phyloP scores from a whole-genome alignment of 2,113 vertebrate species.

The Cromileptes altivelis region DNA sequence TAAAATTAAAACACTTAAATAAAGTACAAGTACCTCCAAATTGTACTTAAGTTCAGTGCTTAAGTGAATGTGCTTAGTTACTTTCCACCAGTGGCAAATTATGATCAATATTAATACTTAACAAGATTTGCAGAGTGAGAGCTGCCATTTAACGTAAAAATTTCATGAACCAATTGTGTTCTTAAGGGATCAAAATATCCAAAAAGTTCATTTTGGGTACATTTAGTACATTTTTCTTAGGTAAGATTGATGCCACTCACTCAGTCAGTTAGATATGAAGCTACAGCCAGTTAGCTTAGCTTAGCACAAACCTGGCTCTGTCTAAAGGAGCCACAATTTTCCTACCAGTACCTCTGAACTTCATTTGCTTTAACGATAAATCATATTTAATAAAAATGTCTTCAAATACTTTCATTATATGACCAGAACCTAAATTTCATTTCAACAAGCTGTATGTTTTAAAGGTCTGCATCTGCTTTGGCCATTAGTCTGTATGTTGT shows the following conservation, averaged over 20 bases:
- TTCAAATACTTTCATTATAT: constrained; percentile 15
- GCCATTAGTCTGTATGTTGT: constrained; percentile 60
- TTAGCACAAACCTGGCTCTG: neutral
- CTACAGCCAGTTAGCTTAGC: constrained; percentile 5
- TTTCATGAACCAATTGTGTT: neutral
- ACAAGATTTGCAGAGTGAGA: neutral
- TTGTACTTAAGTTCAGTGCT: too few species aligned
- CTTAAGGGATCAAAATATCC: neutral
- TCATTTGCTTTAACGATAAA: constrained; percentile 21
- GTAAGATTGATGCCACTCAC: too few species aligned
- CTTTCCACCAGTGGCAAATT: too few species aligned
- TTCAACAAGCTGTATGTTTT: constrained; percentile 22
- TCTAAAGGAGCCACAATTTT: neutral
- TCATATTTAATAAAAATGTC: constrained; percentile 50
- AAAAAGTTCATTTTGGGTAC: too few species aligned
- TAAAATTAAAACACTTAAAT: too few species aligned
- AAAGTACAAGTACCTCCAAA: too few species aligned
- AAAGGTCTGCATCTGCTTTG: constrained; percentile 64
- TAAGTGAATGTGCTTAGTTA: too few species aligned
- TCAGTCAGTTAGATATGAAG: neutral
- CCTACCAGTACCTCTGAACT: neutral
- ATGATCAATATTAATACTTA: neutral
- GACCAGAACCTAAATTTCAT: constrained; percentile 21
- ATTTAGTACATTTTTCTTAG: neutral
- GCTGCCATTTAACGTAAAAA: neutral